These are phyloP conservation scores for Galemys pyrenaicus DNA, from an alignment of 2,113 vertebrate genomes.

Conservation along the genomic window DNA sequence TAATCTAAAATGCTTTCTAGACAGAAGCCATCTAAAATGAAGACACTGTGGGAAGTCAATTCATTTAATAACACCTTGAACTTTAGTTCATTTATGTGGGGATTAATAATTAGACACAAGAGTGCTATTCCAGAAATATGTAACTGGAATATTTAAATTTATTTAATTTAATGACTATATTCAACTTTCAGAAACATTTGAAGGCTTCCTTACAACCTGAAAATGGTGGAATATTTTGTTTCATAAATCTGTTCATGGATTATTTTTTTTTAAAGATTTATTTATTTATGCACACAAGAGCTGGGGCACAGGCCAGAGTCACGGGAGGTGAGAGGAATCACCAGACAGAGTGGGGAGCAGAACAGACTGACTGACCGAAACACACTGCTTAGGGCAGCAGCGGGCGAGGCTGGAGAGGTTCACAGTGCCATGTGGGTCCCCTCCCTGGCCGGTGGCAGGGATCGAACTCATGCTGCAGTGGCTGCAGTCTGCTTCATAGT, in stretches of 20 bases:
- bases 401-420: no score
- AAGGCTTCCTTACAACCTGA: constrained; percentile 38
- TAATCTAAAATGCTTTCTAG: not conserved
- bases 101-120: not conserved
- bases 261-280: no score
- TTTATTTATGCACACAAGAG: no score
- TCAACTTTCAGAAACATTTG: constrained; percentile 48
- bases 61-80: not conserved
- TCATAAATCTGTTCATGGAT: constrained; percentile 33
- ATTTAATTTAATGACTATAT: constrained; percentile 51
- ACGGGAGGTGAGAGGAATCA: no score
- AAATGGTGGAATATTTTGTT: constrained; percentile 57
- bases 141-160: constrained; percentile 17
- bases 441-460: no score
- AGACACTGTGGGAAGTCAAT: not conserved
- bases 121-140: not conserved
- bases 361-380: no score
- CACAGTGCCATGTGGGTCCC: no score
- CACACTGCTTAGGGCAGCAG: no score
- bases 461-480: no score
- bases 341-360: no score
- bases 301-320: no score
- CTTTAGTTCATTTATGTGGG: not conserved
- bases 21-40: not conserved
- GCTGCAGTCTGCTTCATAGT: no score